phyloP scores from a whole-genome alignment of 2,113 vertebrate species.

The Ameiurus melas region DNA sequence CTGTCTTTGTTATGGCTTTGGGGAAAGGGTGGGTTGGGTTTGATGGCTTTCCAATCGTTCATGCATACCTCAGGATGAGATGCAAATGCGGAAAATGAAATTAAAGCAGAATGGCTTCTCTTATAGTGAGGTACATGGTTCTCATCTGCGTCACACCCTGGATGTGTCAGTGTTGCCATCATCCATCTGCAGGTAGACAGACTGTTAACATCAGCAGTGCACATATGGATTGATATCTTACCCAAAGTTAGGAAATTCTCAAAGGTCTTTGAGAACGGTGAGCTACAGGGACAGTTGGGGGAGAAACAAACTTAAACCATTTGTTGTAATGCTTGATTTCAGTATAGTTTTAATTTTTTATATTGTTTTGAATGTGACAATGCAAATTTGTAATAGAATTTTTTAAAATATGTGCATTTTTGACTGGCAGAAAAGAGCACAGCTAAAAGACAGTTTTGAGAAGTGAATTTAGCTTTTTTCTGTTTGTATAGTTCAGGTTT shows the following conservation, averaged over 20 bases:
- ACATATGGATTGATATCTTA: background rate
- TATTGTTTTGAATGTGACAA: conserved; percentile 59
- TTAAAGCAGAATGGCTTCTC: conserved; percentile 21
- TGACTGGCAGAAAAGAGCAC: conserved; percentile 49
- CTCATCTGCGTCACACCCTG: conserved; percentile 2
- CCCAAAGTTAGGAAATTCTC: background rate
- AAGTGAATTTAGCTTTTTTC: conserved; percentile 52
- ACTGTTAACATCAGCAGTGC: conserved; percentile 32
- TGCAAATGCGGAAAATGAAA: background rate
- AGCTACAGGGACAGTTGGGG: conserved; percentile 20
- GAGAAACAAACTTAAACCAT: conserved; percentile 42
- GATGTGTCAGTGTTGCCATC: conserved; percentile 36
- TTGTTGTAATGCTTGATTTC: conserved; percentile 54
- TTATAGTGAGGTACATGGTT: conserved; percentile 32
- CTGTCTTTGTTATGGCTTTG: conserved; percentile 61
- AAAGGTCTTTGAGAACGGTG: conserved; percentile 15
- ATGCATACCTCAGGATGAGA: conserved; percentile 55
- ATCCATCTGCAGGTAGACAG: conserved; percentile 37
- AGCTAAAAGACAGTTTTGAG: conserved; percentile 44
- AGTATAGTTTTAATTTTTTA: conserved; percentile 49
- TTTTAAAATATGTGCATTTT: conserved; percentile 46
- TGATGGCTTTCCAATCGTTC: conserved; percentile 24
- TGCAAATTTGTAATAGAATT: conserved; percentile 57
- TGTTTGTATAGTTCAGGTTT: conserved; percentile 48
- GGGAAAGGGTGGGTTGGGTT: conserved; percentile 4